Conservation (phyloP, 2,797 vertebrate species). For the Typhlichthys subterraneus region DNA sequence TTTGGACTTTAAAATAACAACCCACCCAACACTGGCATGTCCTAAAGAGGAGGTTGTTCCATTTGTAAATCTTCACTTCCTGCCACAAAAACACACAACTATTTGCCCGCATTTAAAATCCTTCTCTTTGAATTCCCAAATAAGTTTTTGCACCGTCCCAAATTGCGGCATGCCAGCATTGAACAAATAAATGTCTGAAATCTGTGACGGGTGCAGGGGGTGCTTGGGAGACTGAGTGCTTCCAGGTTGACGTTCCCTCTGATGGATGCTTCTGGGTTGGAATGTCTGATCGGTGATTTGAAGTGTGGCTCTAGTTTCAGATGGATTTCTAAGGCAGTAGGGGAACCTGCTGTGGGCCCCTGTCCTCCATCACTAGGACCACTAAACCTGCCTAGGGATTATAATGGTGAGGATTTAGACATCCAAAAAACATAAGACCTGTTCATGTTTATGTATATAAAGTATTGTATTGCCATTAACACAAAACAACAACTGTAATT, state of each 20-base stretch:
- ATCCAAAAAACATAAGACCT: no score
- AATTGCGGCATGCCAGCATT: constrained; percentile 50
- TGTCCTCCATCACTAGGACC: constrained; percentile 52
- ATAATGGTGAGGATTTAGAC: constrained; percentile 22
- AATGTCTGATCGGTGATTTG: constrained; percentile 57
- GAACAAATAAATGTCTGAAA: constrained; percentile 69
- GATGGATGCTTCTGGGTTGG: constrained; percentile 62
- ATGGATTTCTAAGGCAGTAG: constrained; percentile 51
- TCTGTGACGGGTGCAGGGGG: constrained; percentile 49
- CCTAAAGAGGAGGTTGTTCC: constrained; percentile 54
- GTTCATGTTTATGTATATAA: no score
- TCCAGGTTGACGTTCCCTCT: constrained; percentile 65
- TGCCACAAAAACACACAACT: constrained; percentile 53
- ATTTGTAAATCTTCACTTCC: constrained; percentile 65
- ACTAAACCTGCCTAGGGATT: constrained; percentile 43
- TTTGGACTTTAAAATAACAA: constrained; percentile 63
- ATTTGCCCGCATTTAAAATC: constrained; percentile 40
- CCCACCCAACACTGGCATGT: constrained; percentile 60
- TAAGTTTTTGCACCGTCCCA: constrained; percentile 51
- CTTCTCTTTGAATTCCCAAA: constrained; percentile 49
- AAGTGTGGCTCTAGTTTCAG: constrained; percentile 55
- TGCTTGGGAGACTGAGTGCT: constrained; percentile 65
- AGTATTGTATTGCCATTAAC: no score
- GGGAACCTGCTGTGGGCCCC: constrained; percentile 15
- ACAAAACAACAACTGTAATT: no score